Conservation (phyloP, 1,140 invertebrate species). For the Andrena cerasifolii region DNA sequence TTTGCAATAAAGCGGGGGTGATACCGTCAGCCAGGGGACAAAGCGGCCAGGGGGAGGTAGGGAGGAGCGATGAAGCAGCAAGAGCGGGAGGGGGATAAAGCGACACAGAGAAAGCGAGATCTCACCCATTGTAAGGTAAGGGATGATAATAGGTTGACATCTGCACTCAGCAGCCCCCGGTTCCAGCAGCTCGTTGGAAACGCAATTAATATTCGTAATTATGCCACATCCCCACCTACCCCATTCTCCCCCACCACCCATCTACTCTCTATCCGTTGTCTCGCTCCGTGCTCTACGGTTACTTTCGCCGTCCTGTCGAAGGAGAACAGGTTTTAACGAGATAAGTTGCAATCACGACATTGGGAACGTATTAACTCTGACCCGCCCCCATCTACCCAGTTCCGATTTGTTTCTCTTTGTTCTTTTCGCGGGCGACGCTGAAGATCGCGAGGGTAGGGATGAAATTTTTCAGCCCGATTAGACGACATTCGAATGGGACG, state of each 20-base stretch:
- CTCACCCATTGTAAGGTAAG: constrained; percentile 75
- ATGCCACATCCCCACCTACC: constrained; percentile 70
- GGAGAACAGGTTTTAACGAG: constrained; percentile 73
- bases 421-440: constrained; percentile 1
- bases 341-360: constrained; percentile 65
- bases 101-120: constrained; percentile 71
- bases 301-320: constrained; percentile 58
- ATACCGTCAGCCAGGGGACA: constrained; percentile 41
- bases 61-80: constrained; percentile 19
- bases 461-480: constrained; percentile 8
- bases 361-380: constrained; percentile 41
- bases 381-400: constrained; percentile 14
- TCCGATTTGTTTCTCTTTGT: constrained; percentile 5
- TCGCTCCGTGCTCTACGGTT: constrained; percentile 56
- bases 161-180: constrained; percentile 80
- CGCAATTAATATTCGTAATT: constrained; percentile 82
- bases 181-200: constrained; percentile 76
- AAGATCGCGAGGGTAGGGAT: constrained; percentile 12
- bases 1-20: constrained; percentile 78
- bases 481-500: too few species aligned
- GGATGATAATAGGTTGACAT: constrained; percentile 83
- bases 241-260: background rate
- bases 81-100: constrained; percentile 50
- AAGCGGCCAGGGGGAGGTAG: constrained; percentile 27
- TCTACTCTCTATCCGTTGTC: constrained; percentile 25